Evolutionary conservation across 2,113 vertebrate species (phyloP).

Genomic region (Alligator sinensis): DNA sequence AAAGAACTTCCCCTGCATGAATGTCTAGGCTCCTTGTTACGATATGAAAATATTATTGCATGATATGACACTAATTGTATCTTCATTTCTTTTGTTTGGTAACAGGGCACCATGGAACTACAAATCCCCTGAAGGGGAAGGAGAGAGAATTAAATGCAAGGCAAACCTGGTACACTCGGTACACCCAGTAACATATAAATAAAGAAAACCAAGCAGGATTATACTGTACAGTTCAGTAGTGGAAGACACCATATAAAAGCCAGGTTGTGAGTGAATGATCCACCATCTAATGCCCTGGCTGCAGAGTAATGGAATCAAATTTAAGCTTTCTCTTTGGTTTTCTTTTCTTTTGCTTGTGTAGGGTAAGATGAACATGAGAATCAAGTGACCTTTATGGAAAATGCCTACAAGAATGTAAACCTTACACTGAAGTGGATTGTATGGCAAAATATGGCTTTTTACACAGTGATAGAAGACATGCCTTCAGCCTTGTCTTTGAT

Average conservation of each 20-base stretch:
- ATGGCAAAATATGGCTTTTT: no score
- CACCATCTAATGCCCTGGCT: not conserved
- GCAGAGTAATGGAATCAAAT: not conserved
- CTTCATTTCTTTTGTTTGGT: not conserved
- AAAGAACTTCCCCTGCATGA: not conserved
- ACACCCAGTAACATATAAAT: no score
- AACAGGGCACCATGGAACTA: not conserved
- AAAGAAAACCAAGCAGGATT: not conserved
- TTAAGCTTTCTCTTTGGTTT: not conserved
- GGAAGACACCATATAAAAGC: not conserved
- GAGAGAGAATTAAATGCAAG: not conserved
- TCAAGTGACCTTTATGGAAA: not conserved
- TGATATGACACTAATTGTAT: not conserved
- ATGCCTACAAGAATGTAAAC: not conserved
- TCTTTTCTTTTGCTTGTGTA: not conserved
- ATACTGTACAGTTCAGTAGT: not conserved
- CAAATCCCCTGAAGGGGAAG: not conserved
- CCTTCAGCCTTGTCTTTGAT: not conserved
- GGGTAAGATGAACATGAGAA: not conserved
- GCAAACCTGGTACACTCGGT: no score
- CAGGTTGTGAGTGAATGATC: not conserved
- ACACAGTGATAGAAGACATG: not conserved
- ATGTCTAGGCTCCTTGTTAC: not conserved
- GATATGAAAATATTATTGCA: not conserved
- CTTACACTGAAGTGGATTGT: not conserved